Evolutionary conservation across 2,797 vertebrate species (phyloP).

Genomic region (Sebastes diaconus): DNA sequence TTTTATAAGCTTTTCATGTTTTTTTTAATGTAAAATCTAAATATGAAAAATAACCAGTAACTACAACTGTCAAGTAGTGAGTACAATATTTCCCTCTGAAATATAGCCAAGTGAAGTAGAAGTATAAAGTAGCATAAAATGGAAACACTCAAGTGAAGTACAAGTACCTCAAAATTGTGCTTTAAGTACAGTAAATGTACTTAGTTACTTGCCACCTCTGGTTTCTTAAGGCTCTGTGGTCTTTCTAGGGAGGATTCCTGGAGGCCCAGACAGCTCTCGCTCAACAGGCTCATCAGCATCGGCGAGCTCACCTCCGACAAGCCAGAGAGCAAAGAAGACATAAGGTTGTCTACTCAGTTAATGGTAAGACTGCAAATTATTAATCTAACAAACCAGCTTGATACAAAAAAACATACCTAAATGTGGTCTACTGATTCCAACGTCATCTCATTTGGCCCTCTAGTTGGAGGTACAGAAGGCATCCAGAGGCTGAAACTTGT

Average conservation of each 20-base stretch:
- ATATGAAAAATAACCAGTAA: neutral
- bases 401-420: neutral
- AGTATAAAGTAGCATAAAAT: neutral
- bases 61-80: neutral
- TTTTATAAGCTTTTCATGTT: neutral
- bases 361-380: slow-evolving; percentile 32
- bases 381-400: neutral
- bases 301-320: slow-evolving; percentile 50
- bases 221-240: neutral
- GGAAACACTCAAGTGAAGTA: too few species aligned
- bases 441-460: neutral
- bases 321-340: slow-evolving; percentile 53
- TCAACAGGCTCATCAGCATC: slow-evolving; percentile 47
- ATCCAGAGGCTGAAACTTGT: slow-evolving; percentile 54
- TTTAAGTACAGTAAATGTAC: neutral
- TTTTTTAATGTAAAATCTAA: neutral
- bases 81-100: neutral
- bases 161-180: too few species aligned
- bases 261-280: slow-evolving; percentile 62
- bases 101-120: neutral
- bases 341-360: slow-evolving; percentile 42
- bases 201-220: neutral
- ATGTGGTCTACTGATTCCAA: neutral
- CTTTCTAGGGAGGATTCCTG: slow-evolving; percentile 58
- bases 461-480: slow-evolving; percentile 15